Evolutionary conservation across 1,140 invertebrate genomes (phyloP), one percentile per base, ranked within the genome.

Genomic region (Glossosoma conforme): DNA sequence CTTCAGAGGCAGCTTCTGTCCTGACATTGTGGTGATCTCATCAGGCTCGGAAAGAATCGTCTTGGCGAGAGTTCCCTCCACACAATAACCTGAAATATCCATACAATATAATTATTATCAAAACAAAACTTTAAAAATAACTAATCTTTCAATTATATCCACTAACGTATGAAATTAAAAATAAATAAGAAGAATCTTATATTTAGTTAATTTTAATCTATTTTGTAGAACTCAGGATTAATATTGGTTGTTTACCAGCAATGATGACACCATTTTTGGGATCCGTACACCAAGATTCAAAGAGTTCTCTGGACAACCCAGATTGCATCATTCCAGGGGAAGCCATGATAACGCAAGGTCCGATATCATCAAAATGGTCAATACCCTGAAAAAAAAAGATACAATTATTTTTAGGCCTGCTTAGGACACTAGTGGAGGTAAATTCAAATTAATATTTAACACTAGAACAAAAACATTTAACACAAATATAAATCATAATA

Each of bases 271-370:
- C 97, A 74, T 99, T 99, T 65, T 97, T 94, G 2, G 91, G 77
- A 73, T 98, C 95, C 0, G 92, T 93, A 66, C 96, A 99, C 97
- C 97, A 99, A 2, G 84, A 90, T 73, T 99, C 97, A 76, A 99
- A 99, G 3, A 99, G 77, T 73, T 99, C 97, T 22, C 97, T 75
- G 0, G 94, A 98, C 1, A 99, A 72, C 0, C 97, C 97, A 63
- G 90, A 97, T 75, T 99, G 97, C 92, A 99, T 96, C 96, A 99
- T 99, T 69, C 97, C 97, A 2, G 97, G 97, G 0, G 93, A 96
- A 0, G 97, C 97, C 90, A 99, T 93, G 1, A 99, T 91, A 1
- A 99, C 96, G 65, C 96, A 99, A 0, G 97, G 97, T 0, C 97
- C 97, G 58, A 98, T 92, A 67, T 99, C 97, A 64, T 99, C 97